Evolutionary conservation across 2,797 vertebrate genomes (phyloP), one percentile per base, ranked within the genome.

Genomic region (Microctenopoma steveboyesi): DNA sequence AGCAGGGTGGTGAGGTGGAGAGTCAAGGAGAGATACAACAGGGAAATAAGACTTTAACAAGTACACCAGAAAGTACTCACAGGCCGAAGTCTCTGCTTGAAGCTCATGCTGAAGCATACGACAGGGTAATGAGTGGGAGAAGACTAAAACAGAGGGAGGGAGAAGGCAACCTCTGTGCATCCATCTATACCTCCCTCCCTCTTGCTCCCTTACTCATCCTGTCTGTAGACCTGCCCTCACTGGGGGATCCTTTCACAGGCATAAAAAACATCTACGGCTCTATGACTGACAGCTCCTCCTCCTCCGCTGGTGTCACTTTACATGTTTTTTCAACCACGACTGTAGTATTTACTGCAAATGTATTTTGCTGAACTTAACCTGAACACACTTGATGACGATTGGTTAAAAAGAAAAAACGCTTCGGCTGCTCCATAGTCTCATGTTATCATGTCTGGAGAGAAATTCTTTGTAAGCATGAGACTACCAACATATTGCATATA

Each of bases 41-140:
- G 39, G 39, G 6, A 48, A 16, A n/a, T 40, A 11, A 51, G 45
- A 58, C 42, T 60, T 42, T 37, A 11, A 60, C 52, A 49, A 64
- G 39, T 42, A 64, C 35, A 51, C 0, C 59, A 60, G 69, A 11
- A 64, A 75, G 50, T 50, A 91, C 95, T 94, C 86, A 95, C 92
- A 47, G 92, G 94, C 86, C 93, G 92, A 60, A 95, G 93, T 91
- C 86, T 91, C 54, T 91, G 85, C 83, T 81, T 83, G 87, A 94
- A 88, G 90, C 93, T 96, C 94, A 93, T 94, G 89, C 62, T 92
- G 92, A 78, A 64, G 64, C 51, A 54, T 83, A 80, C 67, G 63
- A 51, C 52, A 40, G 69, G 76, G 50, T 64, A 11, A 78, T 50
- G 85, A 72, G 78, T 57, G 51, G 82, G 72, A 81, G 79, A 81